Evolutionary conservation across 2,113 vertebrate species (phyloP).

Genomic region (Gulo gulo): DNA sequence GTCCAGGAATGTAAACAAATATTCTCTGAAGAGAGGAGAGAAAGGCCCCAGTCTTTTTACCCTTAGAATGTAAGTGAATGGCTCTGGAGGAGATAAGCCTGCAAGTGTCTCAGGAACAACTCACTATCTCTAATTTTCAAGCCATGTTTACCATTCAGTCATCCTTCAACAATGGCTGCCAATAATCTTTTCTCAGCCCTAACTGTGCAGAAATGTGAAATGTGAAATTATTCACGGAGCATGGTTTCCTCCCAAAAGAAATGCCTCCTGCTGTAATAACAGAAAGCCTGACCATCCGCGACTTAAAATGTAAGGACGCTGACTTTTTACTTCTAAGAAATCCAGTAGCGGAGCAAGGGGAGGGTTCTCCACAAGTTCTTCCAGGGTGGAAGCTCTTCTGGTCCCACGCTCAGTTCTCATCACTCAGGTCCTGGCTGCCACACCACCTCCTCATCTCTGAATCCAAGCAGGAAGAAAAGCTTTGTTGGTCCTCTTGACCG

Average conservation of each 20-base stretch:
- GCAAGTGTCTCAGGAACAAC: neutral
- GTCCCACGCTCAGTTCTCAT: fast-evolving
- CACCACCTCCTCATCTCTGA: neutral
- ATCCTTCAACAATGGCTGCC: neutral
- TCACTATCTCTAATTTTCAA: neutral
- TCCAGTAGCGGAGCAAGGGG: neutral
- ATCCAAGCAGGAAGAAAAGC: neutral
- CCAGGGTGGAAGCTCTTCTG: neutral
- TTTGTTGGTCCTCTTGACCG: neutral
- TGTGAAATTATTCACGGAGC: neutral
- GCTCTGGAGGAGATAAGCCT: neutral
- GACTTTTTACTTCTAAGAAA: neutral
- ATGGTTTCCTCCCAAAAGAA: neutral
- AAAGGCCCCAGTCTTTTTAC: neutral
- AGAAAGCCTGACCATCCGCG: neutral
- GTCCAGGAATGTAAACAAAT: neutral
- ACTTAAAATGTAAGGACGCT: neutral
- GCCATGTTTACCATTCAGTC: fast-evolving
- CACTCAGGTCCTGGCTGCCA: neutral
- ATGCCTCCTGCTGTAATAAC: neutral
- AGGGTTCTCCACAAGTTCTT: fast-evolving
- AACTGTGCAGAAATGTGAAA: neutral
- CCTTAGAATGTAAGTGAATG: neutral
- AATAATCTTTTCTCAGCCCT: neutral
- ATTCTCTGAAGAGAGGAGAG: neutral